Conservation (phyloP, 2,888 invertebrate species). For the Leptopilina syphax region DNA sequence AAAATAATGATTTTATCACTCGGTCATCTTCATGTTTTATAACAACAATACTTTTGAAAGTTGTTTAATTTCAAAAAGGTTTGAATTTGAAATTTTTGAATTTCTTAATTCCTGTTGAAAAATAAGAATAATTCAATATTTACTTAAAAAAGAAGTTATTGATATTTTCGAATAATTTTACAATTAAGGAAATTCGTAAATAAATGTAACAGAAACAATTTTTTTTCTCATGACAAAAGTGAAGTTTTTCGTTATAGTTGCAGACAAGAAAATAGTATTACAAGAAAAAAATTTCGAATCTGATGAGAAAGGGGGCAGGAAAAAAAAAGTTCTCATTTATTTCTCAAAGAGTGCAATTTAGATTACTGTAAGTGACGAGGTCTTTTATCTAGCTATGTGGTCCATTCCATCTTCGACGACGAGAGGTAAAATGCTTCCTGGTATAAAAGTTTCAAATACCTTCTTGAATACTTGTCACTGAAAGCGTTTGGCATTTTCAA, state of each 20-base stretch:
- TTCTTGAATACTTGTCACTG: not conserved
- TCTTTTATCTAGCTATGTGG: constrained; percentile 13
- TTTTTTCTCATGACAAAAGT: not conserved
- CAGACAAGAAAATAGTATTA: not conserved
- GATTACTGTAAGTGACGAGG: constrained; percentile 23
- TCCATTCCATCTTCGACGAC: constrained; percentile 21
- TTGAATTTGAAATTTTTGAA: too few species aligned
- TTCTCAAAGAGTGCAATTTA: constrained; percentile 1
- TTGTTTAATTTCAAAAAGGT: too few species aligned
- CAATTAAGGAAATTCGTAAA: too few species aligned
- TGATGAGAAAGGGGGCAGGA: not conserved
- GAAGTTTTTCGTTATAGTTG: not conserved
- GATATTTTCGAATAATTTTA: too few species aligned
- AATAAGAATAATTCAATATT: too few species aligned
- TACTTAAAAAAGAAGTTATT: too few species aligned
- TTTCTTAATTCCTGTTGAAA: too few species aligned
- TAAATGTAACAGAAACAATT: too few species aligned
- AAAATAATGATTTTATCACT: too few species aligned
- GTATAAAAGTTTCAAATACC: constrained; percentile 24
- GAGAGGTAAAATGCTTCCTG: constrained; percentile 9
- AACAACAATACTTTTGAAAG: too few species aligned
- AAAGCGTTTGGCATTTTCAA: constrained; percentile 14
- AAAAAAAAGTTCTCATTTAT: constrained; percentile 18
- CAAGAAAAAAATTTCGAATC: not conserved
- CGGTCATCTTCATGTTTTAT: too few species aligned